Conservation (phyloP, 2,888 invertebrate species). For the Candidula unifasciata region DNA sequence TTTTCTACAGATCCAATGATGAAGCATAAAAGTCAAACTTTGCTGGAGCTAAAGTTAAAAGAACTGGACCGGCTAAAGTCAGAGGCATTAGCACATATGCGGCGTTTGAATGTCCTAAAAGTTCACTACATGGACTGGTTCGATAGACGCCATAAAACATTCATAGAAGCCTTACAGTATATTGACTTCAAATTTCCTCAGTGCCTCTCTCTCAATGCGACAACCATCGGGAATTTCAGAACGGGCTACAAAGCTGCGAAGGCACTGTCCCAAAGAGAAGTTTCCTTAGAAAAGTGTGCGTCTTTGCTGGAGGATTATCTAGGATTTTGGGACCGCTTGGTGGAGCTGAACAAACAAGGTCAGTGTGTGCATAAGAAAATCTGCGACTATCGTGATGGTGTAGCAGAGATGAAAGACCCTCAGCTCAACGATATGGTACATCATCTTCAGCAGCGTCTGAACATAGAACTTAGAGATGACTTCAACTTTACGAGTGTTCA, state of each 20-base stretch:
- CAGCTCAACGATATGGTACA: constrained; percentile 66
- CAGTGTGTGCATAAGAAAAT: constrained; percentile 64
- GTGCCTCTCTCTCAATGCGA: constrained; percentile 52
- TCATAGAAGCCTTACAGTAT: constrained; percentile 68
- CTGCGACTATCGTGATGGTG: constrained; percentile 63
- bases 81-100: constrained; percentile 63
- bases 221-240: constrained; percentile 48
- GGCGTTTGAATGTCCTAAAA: constrained; percentile 62
- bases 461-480: constrained; percentile 61
- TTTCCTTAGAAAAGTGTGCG: constrained; percentile 60
- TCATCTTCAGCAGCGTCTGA: constrained; percentile 63
- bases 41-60: constrained; percentile 66
- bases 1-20: background rate
- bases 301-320: constrained; percentile 66
- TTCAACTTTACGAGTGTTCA: constrained; percentile 68
- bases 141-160: constrained; percentile 63
- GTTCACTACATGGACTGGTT: constrained; percentile 74
- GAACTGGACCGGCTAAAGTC: constrained; percentile 71
- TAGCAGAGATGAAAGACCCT: constrained; percentile 68
- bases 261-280: constrained; percentile 63
- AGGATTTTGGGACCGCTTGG: constrained; percentile 66
- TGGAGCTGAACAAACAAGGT: constrained; percentile 64
- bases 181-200: constrained; percentile 56
- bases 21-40: background rate
- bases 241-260: constrained; percentile 60